Evolutionary conservation across 2,113 vertebrate species (phyloP).

Genomic region (Alexandromys fortis): DNA sequence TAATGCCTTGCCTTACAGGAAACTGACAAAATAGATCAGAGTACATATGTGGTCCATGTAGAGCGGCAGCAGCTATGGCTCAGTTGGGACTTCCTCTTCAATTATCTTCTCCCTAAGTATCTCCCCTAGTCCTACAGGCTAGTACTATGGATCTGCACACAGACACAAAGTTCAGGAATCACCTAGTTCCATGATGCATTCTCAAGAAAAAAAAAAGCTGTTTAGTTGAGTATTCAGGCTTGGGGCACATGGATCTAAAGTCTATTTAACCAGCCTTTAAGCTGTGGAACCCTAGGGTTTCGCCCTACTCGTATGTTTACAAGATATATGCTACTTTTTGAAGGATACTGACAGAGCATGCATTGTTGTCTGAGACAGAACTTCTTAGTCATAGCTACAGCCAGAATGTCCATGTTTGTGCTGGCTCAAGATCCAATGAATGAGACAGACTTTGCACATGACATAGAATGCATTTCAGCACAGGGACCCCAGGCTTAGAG

Average conservation of each 20-base stretch:
- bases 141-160: not conserved
- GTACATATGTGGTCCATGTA: not conserved
- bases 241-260: too few relatives aligned
- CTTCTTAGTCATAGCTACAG: not conserved
- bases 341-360: not conserved
- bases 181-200: not conserved
- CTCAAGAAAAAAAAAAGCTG: not conserved
- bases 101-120: not conserved
- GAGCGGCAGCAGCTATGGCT: not conserved
- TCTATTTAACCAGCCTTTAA: not conserved
- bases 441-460: not conserved
- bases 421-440: not conserved
- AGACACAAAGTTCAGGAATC: not conserved
- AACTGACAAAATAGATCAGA: not conserved
- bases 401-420: not conserved
- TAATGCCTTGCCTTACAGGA: not conserved
- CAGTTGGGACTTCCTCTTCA: not conserved
- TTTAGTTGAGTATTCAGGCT: not conserved
- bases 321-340: not conserved
- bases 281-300: not conserved
- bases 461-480: not conserved
- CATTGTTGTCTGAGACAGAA: not conserved
- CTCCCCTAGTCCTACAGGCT: not conserved
- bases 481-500: not conserved
- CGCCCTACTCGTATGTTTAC: not conserved